A percentile compares a stretch with the other conserved stretches of the same genome.
phyloP scores from a whole-genome alignment of 2,797 vertebrate genomes.

The Hyperoplus immaculatus region DNA sequence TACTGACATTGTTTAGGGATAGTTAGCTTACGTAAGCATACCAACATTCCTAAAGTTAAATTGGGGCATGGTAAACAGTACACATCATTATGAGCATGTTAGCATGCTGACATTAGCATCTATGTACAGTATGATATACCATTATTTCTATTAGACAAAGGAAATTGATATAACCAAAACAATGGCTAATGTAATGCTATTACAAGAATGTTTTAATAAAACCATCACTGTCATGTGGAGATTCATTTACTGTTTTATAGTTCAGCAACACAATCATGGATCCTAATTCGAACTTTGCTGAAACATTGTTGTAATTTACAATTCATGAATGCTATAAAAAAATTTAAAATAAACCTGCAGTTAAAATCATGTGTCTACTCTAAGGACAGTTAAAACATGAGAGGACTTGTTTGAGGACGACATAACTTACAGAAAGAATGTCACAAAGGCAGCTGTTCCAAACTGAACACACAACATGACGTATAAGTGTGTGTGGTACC shows the following conservation, averaged over 20 bases:
- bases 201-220: slow-evolving; percentile 21
- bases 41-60: background rate
- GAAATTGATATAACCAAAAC: background rate
- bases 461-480: background rate
- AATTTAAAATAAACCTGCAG: background rate
- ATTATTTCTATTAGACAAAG: background rate
- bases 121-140: background rate
- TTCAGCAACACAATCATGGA: too few relatives aligned
- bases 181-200: background rate
- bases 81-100: background rate
- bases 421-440: slow-evolving; percentile 26
- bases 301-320: slow-evolving; percentile 1
- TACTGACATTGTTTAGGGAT: background rate
- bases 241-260: too few relatives aligned
- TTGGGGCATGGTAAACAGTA: background rate
- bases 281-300: background rate
- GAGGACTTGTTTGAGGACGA: background rate
- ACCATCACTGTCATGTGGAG: too few relatives aligned
- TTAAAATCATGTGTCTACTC: slow-evolving; percentile 1
- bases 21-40: background rate
- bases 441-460: background rate
- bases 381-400: background rate
- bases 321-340: background rate
- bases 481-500: slow-evolving; percentile 10
- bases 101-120: background rate